phyloP scores from a whole-genome alignment of 1,140 invertebrate genomes.

The Apis cerana region DNA sequence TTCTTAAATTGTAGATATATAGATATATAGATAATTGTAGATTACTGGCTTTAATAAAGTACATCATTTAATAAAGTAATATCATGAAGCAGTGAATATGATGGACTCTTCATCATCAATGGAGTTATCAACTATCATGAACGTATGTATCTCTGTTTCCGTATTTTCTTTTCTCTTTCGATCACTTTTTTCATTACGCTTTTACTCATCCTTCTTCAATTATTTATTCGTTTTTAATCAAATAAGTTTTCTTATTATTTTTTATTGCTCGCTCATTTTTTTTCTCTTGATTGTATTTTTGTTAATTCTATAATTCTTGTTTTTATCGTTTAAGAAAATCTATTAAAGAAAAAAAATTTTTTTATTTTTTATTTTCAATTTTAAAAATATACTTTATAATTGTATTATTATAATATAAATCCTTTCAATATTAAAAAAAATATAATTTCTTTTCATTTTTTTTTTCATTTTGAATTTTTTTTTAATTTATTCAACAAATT shows the following conservation, averaged over 20 bases:
- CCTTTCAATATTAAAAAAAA: no score
- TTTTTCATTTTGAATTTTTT: neutral
- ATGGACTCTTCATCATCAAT: neutral
- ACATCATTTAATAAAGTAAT: no score
- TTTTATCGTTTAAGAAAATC: neutral
- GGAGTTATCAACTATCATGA: conserved; percentile 13
- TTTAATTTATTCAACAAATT: neutral
- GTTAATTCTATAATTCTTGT: neutral
- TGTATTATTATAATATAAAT: no score
- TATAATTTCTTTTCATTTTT: neutral
- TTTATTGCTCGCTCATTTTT: neutral
- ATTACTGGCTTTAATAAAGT: neutral
- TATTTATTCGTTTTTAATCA: neutral
- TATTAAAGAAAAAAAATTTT: no score
- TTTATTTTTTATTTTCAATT: neutral
- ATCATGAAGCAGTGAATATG: neutral
- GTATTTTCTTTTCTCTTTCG: neutral
- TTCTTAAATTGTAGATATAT: no score
- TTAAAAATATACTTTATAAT: no score
- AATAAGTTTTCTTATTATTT: neutral
- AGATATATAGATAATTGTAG: no score
- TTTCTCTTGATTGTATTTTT: neutral
- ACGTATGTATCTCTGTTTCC: neutral
- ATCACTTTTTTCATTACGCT: neutral
- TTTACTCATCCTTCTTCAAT: neutral